Evolutionary conservation across 2,888 invertebrate species (phyloP).

Genomic region (Drosophila mettleri): DNA sequence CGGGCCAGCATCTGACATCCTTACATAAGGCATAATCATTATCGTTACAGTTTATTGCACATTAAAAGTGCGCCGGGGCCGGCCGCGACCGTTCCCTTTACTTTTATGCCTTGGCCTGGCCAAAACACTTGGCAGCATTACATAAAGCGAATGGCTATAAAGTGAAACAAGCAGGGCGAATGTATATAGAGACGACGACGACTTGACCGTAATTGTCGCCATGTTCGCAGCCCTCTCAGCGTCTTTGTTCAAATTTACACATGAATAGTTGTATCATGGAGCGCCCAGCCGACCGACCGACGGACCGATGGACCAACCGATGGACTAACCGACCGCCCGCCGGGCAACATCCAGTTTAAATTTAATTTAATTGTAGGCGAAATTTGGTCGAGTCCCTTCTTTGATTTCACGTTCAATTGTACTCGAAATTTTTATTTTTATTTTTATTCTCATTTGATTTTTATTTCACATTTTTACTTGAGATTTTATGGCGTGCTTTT

Average conservation of each 20-base stretch:
- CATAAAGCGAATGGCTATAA: constrained; percentile 80
- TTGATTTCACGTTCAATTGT: constrained; percentile 76
- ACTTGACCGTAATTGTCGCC: constrained; percentile 73
- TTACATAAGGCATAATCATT: constrained; percentile 76
- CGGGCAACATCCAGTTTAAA: constrained; percentile 51
- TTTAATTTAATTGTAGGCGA: constrained; percentile 75
- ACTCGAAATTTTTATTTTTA: constrained; percentile 62
- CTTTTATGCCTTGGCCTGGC: constrained; percentile 64
- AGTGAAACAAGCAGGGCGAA: constrained; percentile 61
- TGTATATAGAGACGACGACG: constrained; percentile 33
- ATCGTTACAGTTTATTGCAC: constrained; percentile 81
- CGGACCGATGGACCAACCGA: neutral
- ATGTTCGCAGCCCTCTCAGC: constrained; percentile 42
- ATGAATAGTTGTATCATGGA: constrained; percentile 71
- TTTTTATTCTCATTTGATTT: constrained; percentile 78
- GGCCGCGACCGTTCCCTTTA: constrained; percentile 65
- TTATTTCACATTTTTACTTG: constrained; percentile 64
- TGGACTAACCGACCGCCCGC: constrained; percentile 9
- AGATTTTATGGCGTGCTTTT: constrained; percentile 56
- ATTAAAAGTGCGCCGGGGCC: constrained; percentile 73
- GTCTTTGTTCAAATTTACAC: constrained; percentile 72
- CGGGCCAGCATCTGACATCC: constrained; percentile 14
- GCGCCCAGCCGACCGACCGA: neutral
- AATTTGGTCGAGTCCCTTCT: constrained; percentile 47
- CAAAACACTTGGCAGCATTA: constrained; percentile 75